Evolutionary conservation across 2,888 invertebrate genomes (phyloP).

Genomic region (Drosophila tanythrix): DNA sequence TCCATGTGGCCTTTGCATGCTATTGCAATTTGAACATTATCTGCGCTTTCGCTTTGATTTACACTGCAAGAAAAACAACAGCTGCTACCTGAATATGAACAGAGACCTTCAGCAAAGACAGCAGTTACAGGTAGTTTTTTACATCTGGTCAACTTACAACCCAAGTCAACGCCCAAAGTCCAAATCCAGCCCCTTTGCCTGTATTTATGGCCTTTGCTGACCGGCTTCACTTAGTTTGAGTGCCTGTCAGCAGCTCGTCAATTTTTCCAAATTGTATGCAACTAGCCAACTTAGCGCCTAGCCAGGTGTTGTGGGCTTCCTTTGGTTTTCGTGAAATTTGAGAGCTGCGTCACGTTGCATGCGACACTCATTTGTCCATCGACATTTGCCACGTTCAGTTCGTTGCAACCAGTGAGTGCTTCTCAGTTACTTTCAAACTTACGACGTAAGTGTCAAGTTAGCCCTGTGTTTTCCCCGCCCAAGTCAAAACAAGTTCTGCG

Average conservation of each 20-base stretch:
- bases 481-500: slow-evolving; percentile 48
- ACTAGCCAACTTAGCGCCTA: slow-evolving; percentile 33
- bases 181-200: not conserved
- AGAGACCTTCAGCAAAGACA: not conserved
- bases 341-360: slow-evolving; percentile 19
- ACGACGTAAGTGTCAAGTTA: slow-evolving; percentile 43
- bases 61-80: slow-evolving; percentile 27
- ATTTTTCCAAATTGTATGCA: slow-evolving; percentile 71
- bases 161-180: not conserved
- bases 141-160: slow-evolving; percentile 32
- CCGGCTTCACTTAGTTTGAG: slow-evolving; percentile 38
- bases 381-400: slow-evolving; percentile 61
- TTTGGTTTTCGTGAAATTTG: slow-evolving; percentile 12
- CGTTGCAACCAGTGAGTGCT: slow-evolving; percentile 7
- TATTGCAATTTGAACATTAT: slow-evolving; percentile 44
- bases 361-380: slow-evolving; percentile 59
- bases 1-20: slow-evolving; percentile 9
- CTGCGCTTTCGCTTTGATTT: slow-evolving; percentile 56
- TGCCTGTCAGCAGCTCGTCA: slow-evolving; percentile 55
- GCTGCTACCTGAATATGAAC: not conserved
- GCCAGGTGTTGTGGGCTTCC: slow-evolving; percentile 30
- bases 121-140: slow-evolving; percentile 25
- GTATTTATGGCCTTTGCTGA: slow-evolving; percentile 5
- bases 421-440: slow-evolving; percentile 23
- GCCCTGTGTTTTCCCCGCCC: not conserved